Conservation (phyloP, 2,113 vertebrate species). For the Aspidoscelis tigris region DNA sequence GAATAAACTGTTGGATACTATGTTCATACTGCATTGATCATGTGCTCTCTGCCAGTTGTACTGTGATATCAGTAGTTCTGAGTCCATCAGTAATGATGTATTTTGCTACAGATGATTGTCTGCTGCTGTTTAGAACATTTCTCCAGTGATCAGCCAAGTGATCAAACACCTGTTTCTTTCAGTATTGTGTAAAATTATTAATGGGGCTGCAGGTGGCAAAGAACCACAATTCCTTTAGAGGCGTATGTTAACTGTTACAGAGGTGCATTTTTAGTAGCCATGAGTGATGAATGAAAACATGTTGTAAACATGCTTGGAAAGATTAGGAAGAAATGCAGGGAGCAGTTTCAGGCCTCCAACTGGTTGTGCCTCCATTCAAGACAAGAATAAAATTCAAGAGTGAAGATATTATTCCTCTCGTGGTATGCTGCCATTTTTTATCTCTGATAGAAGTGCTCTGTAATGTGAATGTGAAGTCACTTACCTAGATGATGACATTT, state of each 20-base stretch:
- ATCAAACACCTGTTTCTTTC: constrained; percentile 42
- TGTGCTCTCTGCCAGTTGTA: neutral
- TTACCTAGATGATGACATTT: constrained; percentile 49
- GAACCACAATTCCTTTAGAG: constrained; percentile 20
- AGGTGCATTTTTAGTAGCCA: constrained; percentile 3
- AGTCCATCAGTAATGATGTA: neutral
- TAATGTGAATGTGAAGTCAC: constrained; percentile 27
- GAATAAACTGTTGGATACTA: neutral
- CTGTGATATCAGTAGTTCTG: fast-evolving
- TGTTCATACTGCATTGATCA: neutral
- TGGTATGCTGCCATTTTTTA: constrained; percentile 27
- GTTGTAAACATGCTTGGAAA: constrained; percentile 24
- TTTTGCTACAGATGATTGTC: constrained; percentile 5
- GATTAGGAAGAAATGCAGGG: neutral
- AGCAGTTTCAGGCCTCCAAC: constrained; percentile 18
- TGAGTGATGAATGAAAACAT: constrained; percentile 11
- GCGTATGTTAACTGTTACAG: constrained; percentile 17
- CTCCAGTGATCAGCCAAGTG: constrained; percentile 32
- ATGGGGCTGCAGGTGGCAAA: constrained; percentile 5
- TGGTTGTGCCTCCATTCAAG: constrained; percentile 20
- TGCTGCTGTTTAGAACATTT: constrained; percentile 32
- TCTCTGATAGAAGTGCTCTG: constrained; percentile 19
- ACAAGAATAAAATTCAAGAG: constrained; percentile 10
- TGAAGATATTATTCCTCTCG: constrained; percentile 13
- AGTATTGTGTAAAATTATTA: constrained; percentile 6